Evolutionary conservation across 2,888 invertebrate genomes (phyloP), one percentile per base, ranked within the genome.

Genomic region (Cephus sareptanus): DNA sequence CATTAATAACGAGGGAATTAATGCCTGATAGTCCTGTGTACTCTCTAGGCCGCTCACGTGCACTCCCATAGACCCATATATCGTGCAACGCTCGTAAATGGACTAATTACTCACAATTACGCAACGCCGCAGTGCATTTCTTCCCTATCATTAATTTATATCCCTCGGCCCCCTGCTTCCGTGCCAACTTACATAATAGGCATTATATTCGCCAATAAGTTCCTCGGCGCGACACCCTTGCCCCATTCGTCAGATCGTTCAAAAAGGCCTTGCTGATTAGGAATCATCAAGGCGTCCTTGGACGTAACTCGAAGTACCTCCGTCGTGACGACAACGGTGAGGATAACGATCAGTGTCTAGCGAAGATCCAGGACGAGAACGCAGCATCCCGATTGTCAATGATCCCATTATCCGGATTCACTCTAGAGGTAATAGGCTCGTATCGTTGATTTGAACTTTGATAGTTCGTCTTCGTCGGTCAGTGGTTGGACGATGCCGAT

Each of bases 91-190:
- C 82, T 86, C 85, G 86, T 87, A 88, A 89, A 89, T 88, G 85
- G 86, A 87, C 88, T 89, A 89, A 89, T 89, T 89, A 88, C 85
- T 85, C 83, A 84, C 80, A 81, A 88, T 88, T 89, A 85, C 85
- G 85, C 81, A 88, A 86, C 81, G 74, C 76, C 69, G 77, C 77
- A 71, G 75, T 79, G 75, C 75, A 79, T 85, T 84, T 83, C 86
- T 84, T 84, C 82, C 80, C 82, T 82, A 82, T 85, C 87, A 86
- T 87, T 87, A 87, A 85, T 85, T 82, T 56, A 56, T 9, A 23
- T 9, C 56, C 23, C 56, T 56, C 56, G 6, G 80, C 79, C 77
- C 79, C 82, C 83, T 83, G 81, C 82, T 81, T 82, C 81, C 81
- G 79, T 80, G 81, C 73, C 78, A 81, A 79, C 82, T 87, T 87